Conservation (phyloP, 1,140 invertebrate genomes). For the Phymorhynchus buccinoides region DNA sequence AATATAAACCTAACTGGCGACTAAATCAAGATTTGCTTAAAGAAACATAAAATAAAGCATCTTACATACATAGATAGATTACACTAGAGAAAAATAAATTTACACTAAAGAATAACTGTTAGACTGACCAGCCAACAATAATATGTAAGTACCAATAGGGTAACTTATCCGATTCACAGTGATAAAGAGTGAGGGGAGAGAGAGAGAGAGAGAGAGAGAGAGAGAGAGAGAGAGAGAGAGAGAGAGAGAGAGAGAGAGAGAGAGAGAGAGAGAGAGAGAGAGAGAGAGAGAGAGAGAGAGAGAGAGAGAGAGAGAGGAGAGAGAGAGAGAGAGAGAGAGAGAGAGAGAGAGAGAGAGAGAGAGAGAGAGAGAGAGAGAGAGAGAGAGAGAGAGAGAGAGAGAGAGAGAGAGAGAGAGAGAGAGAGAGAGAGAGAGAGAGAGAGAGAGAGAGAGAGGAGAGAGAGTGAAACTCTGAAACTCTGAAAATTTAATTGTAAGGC, state of each 20-base stretch:
- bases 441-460: background rate
- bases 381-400: background rate
- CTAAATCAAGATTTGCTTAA: too few species aligned
- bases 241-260: background rate
- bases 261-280: slow-evolving; percentile 4
- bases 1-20: too few species aligned
- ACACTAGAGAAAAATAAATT: too few species aligned
- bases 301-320: slow-evolving; percentile 25
- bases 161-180: too few species aligned
- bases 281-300: background rate
- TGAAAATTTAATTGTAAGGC: too few species aligned
- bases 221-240: background rate
- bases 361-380: background rate
- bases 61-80: too few species aligned
- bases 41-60: too few species aligned
- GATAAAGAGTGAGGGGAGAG: background rate
- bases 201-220: too few species aligned
- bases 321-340: background rate
- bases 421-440: background rate
- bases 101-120: too few species aligned
- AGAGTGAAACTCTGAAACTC: too few species aligned
- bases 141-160: too few species aligned
- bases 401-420: background rate
- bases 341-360: background rate
- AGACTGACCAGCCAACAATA: too few species aligned